phyloP scores from a whole-genome alignment of 2,797 vertebrate species.

The Urosaurus nigricauda region DNA sequence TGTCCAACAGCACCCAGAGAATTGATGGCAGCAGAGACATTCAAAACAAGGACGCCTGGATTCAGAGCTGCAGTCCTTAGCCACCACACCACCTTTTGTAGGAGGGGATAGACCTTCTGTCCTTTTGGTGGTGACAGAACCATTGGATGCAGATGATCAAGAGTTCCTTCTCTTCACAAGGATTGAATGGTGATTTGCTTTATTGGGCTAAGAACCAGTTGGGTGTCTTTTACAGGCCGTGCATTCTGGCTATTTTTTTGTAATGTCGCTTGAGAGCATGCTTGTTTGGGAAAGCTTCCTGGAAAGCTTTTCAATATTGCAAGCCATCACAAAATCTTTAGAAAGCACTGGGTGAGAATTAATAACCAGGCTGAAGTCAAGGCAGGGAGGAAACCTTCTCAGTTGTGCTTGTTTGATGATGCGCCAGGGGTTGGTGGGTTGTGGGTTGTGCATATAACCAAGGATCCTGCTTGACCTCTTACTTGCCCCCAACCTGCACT shows the following conservation, averaged over 20 bases:
- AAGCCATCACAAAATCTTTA: not conserved
- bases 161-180: not conserved
- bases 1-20: not conserved
- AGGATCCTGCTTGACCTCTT: not conserved
- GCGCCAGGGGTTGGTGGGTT: no score
- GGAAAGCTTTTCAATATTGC: not conserved
- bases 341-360: not conserved
- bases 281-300: not conserved
- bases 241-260: not conserved
- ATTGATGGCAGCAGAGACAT: not conserved
- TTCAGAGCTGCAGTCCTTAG: not conserved
- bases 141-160: not conserved
- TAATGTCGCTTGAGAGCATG: not conserved
- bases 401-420: not conserved
- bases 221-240: not conserved
- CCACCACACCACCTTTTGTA: not conserved
- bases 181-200: no score
- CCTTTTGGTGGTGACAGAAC: not conserved
- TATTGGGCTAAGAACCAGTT: not conserved
- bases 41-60: no score
- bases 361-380: not conserved
- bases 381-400: not conserved
- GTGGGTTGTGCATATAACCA: not conserved
- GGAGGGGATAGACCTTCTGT: not conserved
- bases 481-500: no score